Base-by-base conservation (phyloP, 2,888 invertebrate genomes). In the Nycteola revayana region DNA sequence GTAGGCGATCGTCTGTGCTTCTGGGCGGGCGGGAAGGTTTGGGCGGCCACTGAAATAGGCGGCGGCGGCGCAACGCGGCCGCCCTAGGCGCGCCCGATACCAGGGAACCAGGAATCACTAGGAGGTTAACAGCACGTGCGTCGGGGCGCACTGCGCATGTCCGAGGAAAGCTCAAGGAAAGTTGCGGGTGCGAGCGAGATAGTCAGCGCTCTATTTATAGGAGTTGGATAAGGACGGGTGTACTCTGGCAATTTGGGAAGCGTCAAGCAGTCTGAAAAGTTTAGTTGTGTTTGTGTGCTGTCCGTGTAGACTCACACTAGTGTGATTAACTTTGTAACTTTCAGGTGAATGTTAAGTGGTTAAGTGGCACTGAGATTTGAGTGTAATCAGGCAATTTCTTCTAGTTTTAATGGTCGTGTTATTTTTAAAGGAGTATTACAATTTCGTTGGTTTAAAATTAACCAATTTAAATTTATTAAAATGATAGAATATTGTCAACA, bases 11-110 rank as follows among this genome's bases (percentile, higher is more conserved):
- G 73, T 62, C 59, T 70, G 60, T 61, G 82, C 76, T 77, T 86
- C 86, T 86, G 85, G 83, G 81, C 80, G 81, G 82, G 75, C 69
- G 72, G 67, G 57, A 62, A 59, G 69, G 75, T 63, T 75, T 85
- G 89, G 58, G 73, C 80, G 59, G 89, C 77, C 58, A 83, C 88
- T 80, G 78, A 81, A 64, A 25, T 37, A 43, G 51, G 71, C 82
- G 61, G 89, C 78, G 60, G 86, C 89, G 82, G 81, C 83, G 71
- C 90, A 75, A 65, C 74, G 71, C 73, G 69, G 80, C 79, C 87
- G 90, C 73, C 90, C 89, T 69, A 83, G 83, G 69, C 91, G 90
- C 72, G 90, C 90, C 73, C 87, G 79, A 54, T 87, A 88, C 74
- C 87, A 89, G 75, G 90, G 39, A 40, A 59, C 0, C 86, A 90